phyloP scores from a whole-genome alignment of 2,888 invertebrate species.

The Trichopoda pennipes region DNA sequence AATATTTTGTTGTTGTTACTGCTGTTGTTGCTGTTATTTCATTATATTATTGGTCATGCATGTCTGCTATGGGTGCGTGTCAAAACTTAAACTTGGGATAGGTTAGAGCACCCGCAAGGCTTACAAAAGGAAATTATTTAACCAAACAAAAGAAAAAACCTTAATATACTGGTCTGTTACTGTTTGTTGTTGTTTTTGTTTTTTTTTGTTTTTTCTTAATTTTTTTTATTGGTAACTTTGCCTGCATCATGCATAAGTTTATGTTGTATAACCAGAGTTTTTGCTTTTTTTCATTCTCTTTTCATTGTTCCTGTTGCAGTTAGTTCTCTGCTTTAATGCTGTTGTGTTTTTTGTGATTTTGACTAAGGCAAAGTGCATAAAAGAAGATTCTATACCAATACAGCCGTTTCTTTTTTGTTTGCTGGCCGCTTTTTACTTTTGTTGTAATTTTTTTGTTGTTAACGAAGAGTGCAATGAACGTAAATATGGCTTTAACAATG shows the following conservation, averaged over 20 bases:
- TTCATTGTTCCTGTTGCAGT: not conserved
- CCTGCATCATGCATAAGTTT: conserved; percentile 39
- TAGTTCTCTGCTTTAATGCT: conserved; percentile 24
- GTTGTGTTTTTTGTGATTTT: conserved; percentile 37
- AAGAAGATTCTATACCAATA: conserved; percentile 59
- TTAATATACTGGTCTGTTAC: conserved; percentile 53
- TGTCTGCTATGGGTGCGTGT: conserved; percentile 75
- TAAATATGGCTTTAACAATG: conserved; percentile 50
- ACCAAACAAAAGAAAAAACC: conserved; percentile 67
- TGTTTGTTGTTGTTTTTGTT: too few relatives aligned
- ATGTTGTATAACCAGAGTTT: conserved; percentile 60
- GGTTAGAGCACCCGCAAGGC: conserved; percentile 78
- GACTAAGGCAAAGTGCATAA: conserved; percentile 43
- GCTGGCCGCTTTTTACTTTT: not conserved
- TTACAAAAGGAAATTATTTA: conserved; percentile 67
- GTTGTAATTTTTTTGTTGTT: not conserved
- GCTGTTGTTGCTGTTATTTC: conserved; percentile 11
- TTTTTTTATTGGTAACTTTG: conserved; percentile 11
- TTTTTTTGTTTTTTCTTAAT: not conserved
- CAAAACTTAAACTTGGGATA: conserved; percentile 79
- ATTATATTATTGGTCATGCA: conserved; percentile 67
- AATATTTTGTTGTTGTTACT: conserved; percentile 3
- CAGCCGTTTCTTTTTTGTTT: conserved; percentile 11
- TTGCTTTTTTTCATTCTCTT: conserved; percentile 24
- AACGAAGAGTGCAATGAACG: conserved; percentile 70